A percentile compares a stretch with the other conserved stretches of the same genome.
Evolutionary conservation across 2,888 invertebrate genomes (phyloP).

Genomic region (Leptinotarsa haldemani): DNA sequence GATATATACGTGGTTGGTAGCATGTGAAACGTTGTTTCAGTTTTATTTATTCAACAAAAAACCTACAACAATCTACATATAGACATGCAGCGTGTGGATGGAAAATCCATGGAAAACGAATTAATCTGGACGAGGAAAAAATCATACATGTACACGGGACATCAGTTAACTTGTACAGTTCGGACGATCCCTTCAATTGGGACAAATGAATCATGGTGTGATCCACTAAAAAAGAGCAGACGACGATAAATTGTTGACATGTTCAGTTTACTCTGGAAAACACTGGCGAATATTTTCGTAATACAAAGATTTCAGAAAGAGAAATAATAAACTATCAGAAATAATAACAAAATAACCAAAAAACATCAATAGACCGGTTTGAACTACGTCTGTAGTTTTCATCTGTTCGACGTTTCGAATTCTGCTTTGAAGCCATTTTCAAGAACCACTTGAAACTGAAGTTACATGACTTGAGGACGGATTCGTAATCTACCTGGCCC

Average conservation of each 20-base stretch:
- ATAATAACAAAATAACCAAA: too few species aligned
- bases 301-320: too few species aligned
- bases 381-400: too few species aligned
- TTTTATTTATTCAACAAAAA: slow-evolving; percentile 31
- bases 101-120: slow-evolving; percentile 22
- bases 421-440: too few species aligned
- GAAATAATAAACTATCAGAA: too few species aligned
- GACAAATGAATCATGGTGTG: not conserved
- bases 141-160: slow-evolving; percentile 3
- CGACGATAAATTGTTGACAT: not conserved
- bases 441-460: too few species aligned
- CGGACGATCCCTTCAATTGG: not conserved
- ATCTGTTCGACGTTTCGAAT: too few species aligned
- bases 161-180: slow-evolving; percentile 5
- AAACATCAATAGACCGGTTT: too few species aligned
- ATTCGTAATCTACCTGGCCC: too few species aligned
- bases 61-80: slow-evolving; percentile 31
- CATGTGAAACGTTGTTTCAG: slow-evolving; percentile 18
- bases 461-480: too few species aligned
- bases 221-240: not conserved
- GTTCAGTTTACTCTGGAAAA: too few species aligned
- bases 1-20: slow-evolving; percentile 14
- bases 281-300: too few species aligned
- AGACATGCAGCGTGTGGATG: slow-evolving; percentile 25
- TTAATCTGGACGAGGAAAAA: slow-evolving; percentile 14